These are phyloP conservation scores for Pipistrellus pygmaeus DNA, from an alignment of 2,797 vertebrate species.

Conservation along the genomic window DNA sequence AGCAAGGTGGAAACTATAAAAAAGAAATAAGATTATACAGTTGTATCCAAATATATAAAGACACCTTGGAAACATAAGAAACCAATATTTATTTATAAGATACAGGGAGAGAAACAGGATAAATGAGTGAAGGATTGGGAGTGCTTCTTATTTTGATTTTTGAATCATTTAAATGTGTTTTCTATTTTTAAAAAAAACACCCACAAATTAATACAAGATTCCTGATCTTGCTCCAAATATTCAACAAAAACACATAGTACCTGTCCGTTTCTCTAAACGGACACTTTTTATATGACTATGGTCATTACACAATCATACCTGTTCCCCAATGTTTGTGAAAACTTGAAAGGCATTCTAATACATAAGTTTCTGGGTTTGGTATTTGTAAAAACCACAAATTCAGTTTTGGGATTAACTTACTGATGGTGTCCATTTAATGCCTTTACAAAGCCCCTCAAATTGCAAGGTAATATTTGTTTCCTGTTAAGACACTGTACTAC, in stretches of 20 bases:
- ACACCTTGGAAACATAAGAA: neutral
- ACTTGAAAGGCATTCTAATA: slow-evolving; percentile 43
- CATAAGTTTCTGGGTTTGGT: neutral
- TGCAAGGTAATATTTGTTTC: neutral
- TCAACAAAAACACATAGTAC: slow-evolving; percentile 28
- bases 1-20: neutral
- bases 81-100: neutral
- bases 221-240: slow-evolving; percentile 31
- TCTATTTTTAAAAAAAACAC: neutral
- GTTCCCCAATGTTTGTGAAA: neutral
- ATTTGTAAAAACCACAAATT: slow-evolving; percentile 52
- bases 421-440: neutral
- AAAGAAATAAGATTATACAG: neutral
- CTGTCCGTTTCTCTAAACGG: neutral
- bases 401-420: neutral
- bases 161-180: slow-evolving; percentile 43
- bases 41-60: neutral
- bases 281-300: neutral
- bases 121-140: neutral
- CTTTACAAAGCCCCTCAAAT: slow-evolving; percentile 38
- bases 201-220: slow-evolving; percentile 28
- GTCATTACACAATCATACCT: neutral
- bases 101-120: neutral
- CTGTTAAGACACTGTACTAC: neutral
- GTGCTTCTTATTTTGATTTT: slow-evolving; percentile 47